phyloP scores from a whole-genome alignment of 2,113 vertebrate species.

The Okapia johnstoni region DNA sequence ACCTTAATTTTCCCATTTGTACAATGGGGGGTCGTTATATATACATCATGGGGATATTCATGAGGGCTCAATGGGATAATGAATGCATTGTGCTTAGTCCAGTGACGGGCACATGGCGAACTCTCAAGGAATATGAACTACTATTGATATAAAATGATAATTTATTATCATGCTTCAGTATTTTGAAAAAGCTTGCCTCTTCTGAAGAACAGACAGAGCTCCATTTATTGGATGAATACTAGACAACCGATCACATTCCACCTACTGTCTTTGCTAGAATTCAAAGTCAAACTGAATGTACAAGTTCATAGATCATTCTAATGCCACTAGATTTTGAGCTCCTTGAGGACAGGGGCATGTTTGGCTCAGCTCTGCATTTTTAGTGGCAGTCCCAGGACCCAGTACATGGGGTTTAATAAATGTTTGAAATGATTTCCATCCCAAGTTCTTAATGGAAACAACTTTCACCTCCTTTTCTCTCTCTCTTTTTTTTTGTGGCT shows the following conservation, averaged over 20 bases:
- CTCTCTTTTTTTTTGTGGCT: background rate
- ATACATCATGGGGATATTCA: background rate
- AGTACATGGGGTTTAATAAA: background rate
- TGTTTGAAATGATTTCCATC: background rate
- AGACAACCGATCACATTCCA: background rate
- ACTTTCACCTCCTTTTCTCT: background rate
- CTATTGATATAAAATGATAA: background rate
- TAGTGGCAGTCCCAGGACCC: background rate
- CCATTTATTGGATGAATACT: background rate
- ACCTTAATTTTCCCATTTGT: background rate
- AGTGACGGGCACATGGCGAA: background rate
- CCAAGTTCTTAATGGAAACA: background rate
- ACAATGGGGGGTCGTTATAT: background rate
- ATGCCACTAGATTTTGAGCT: background rate
- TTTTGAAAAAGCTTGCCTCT: background rate
- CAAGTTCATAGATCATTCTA: background rate
- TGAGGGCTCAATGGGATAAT: background rate
- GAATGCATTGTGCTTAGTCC: background rate
- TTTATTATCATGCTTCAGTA: background rate
- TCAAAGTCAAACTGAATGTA: constrained; percentile 13
- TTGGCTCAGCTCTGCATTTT: background rate
- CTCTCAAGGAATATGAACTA: background rate
- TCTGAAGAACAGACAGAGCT: background rate
- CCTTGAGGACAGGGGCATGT: background rate
- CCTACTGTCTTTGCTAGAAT: background rate